A percentile compares a stretch with the other conserved stretches of the same genome.
Conservation (phyloP, 2,113 vertebrate genomes). For the Hiodon alosoides region DNA sequence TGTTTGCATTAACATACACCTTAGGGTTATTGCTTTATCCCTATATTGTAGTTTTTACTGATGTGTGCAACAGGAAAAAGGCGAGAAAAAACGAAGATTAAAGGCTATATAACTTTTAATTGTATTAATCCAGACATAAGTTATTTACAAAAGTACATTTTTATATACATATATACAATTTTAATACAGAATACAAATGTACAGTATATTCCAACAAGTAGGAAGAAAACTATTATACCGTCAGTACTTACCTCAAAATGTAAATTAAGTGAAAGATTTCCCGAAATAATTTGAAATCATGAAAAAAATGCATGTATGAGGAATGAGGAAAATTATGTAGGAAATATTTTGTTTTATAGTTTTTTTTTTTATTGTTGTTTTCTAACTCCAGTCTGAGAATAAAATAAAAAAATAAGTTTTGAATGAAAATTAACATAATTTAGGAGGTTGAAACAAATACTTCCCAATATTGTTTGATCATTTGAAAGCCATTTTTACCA, state of each 20-base stretch:
- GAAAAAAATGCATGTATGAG: background rate
- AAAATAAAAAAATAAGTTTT: background rate
- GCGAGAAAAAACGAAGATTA: constrained; percentile 20
- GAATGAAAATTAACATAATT: background rate
- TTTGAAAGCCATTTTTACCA: background rate
- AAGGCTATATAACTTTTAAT: constrained; percentile 56
- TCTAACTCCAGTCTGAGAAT: too few species aligned
- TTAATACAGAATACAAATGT: constrained; percentile 48
- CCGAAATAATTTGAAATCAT: background rate
- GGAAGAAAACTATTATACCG: constrained; percentile 45
- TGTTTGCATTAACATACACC: too few species aligned
- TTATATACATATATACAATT: constrained; percentile 67
- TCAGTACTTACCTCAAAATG: background rate
- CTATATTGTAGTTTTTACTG: background rate
- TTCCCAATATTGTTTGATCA: background rate
- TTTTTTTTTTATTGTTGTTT: background rate
- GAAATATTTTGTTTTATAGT: background rate
- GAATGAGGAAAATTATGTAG: background rate
- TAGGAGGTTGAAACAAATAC: background rate
- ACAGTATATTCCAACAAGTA: constrained; percentile 33
- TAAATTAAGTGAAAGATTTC: constrained; percentile 4
- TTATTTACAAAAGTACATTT: constrained; percentile 70
- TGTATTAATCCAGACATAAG: constrained; percentile 53
- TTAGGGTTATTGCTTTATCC: too few species aligned
- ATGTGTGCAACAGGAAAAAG: background rate